Conservation (phyloP, 2,113 vertebrate genomes). For the Ochotona princeps region DNA sequence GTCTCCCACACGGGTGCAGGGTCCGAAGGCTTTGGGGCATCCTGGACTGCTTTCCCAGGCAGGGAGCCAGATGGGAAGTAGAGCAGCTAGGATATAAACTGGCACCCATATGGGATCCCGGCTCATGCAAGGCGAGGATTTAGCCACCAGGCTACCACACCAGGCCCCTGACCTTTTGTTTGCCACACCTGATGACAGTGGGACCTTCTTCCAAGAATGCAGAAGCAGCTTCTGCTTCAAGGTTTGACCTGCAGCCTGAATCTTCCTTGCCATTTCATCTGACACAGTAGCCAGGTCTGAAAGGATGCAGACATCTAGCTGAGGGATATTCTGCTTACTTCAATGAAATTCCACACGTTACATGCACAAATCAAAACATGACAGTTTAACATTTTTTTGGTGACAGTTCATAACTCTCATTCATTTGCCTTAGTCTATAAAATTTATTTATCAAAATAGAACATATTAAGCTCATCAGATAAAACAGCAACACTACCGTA, state of each 20-base stretch:
- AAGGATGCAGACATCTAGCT: background rate
- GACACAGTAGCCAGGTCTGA: background rate
- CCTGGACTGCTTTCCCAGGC: too few species aligned
- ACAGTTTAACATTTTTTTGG: conserved; percentile 2
- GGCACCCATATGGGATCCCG: too few species aligned
- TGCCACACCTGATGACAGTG: background rate
- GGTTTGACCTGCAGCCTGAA: background rate
- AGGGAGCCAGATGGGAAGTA: too few species aligned
- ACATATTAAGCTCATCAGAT: conserved; percentile 13
- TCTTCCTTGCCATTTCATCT: background rate
- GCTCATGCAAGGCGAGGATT: too few species aligned
- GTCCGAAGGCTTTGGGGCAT: too few species aligned
- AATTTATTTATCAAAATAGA: conserved; percentile 54
- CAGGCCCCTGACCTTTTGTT: too few species aligned
- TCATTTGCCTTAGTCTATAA: background rate
- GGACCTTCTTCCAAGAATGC: background rate
- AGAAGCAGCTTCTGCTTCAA: background rate
- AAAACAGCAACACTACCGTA: conserved; percentile 12
- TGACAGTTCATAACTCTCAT: conserved; percentile 58
- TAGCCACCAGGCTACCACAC: too few species aligned
- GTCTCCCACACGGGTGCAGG: too few species aligned
- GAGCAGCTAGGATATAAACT: too few species aligned
- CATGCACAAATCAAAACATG: background rate
- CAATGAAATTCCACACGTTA: background rate
- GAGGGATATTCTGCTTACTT: background rate